phyloP scores from a whole-genome alignment of 2,888 invertebrate species.

The Calameuta filiformis region DNA sequence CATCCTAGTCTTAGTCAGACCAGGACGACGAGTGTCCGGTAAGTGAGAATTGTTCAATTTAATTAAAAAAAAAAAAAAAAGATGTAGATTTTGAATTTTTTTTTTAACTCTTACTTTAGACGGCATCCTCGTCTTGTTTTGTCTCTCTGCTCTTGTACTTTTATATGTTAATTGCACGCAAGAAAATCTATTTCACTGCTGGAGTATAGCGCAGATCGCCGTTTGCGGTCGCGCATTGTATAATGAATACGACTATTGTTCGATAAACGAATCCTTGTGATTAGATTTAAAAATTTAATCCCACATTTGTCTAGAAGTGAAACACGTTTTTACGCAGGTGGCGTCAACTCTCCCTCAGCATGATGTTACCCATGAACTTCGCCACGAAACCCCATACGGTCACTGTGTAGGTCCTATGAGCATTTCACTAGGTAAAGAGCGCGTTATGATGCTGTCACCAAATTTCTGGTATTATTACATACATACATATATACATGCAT shows the following conservation, averaged over 20 bases:
- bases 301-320: not conserved
- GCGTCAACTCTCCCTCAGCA: slow-evolving; percentile 19
- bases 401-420: slow-evolving; percentile 10
- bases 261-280: not conserved
- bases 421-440: slow-evolving; percentile 10
- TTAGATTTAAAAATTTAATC: not conserved
- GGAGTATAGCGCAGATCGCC: not conserved
- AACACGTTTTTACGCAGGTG: slow-evolving; percentile 16
- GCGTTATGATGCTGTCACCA: not conserved
- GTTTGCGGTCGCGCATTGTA: not conserved
- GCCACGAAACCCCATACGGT: slow-evolving; percentile 12
- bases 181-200: not conserved
- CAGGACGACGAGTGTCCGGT: slow-evolving; percentile 63
- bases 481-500: not conserved
- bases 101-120: not conserved
- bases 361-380: slow-evolving; percentile 16
- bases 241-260: not conserved
- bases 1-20: slow-evolving; percentile 64
- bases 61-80: not conserved
- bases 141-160: not conserved
- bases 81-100: not conserved
- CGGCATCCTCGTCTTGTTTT: slow-evolving; percentile 1
- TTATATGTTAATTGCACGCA: not conserved
- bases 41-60: slow-evolving; percentile 22
- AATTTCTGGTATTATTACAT: not conserved